These are phyloP conservation scores for Manis javanica DNA, from an alignment of 2,797 vertebrate genomes.

Conservation along the genomic window DNA sequence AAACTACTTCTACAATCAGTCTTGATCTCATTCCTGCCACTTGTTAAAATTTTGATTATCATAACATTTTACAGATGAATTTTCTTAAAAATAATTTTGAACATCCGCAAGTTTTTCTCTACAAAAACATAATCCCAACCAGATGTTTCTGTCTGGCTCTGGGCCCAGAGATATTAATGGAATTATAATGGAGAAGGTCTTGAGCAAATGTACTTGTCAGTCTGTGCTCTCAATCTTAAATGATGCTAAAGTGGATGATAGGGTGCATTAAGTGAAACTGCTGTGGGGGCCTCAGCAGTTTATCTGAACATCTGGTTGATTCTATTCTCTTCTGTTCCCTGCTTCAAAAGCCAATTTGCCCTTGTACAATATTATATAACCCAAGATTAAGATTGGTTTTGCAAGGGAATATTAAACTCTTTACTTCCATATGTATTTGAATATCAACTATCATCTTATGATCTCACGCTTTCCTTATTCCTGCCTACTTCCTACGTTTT, in stretches of 20 bases:
- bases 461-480: neutral
- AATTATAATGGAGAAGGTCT: slow-evolving; percentile 67
- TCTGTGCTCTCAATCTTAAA: slow-evolving; percentile 67
- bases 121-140: slow-evolving; percentile 53
- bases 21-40: neutral
- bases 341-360: slow-evolving; percentile 29
- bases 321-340: slow-evolving; percentile 59
- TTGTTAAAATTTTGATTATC: neutral
- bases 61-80: slow-evolving; percentile 40
- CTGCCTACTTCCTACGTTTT: neutral
- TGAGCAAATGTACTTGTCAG: slow-evolving; percentile 69
- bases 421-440: neutral
- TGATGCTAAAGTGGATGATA: slow-evolving; percentile 65
- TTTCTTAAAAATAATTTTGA: slow-evolving; percentile 70
- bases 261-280: slow-evolving; percentile 64
- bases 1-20: neutral
- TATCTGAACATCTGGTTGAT: slow-evolving; percentile 68
- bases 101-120: slow-evolving; percentile 76
- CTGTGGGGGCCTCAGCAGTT: slow-evolving; percentile 55
- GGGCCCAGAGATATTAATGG: slow-evolving; percentile 79
- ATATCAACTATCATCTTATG: neutral
- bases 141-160: slow-evolving; percentile 73
- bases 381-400: neutral
- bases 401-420: slow-evolving; percentile 31
- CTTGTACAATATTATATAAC: slow-evolving; percentile 4